Evolutionary conservation across 2,113 vertebrate genomes (phyloP), one percentile per base, ranked within the genome.

Genomic region (Gallinago media): DNA sequence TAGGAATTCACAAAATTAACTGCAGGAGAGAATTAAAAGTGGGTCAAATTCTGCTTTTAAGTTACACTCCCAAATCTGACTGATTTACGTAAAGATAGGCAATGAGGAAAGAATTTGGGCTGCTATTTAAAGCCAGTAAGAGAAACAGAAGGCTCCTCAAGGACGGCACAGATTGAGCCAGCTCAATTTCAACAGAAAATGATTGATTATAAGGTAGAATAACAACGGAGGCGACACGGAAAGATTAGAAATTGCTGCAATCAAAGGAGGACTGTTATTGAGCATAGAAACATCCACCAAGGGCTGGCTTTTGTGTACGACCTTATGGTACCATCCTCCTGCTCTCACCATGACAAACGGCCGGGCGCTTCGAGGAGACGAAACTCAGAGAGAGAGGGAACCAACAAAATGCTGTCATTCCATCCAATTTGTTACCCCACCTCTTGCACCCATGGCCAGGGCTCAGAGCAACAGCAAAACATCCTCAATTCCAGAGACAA

Each of bases 31-130:
- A 81, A 85, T 89, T 46, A 55, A 54, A 86, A 95, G 70, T 32
- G 73, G 87, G 84, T 66, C 68, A 63, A 67, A 67, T 75, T 79
- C 76, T 85, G 83, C 77, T 89, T 68, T 68, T 34, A 78, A 90
- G 68, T 72, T 65, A 16, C 31, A 15, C 26, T 85, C 88, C 13
- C 56, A 58, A 44, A 85, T 59, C 78, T 26, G 80, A 71, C 23
- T 20, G 68, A 90, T 94, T 93, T 81, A 22, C 82, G 71, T 84
- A 44, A 67, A 86, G 85, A 81, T 2, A 66, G 75, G 92, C 72
- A 80, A 74, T 15, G 73, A 54, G 44, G 75, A 19, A 38, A 72
- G 79, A 86, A 52, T 68, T 86, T 47, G 72, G 83, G 79, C 65
- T 73, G 75, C 82, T 63, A 8, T 54, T 81, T 84, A 36, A 88